Base-by-base conservation (phyloP, 2,797 vertebrate genomes). In the Rhadinocentrus ornatus region DNA sequence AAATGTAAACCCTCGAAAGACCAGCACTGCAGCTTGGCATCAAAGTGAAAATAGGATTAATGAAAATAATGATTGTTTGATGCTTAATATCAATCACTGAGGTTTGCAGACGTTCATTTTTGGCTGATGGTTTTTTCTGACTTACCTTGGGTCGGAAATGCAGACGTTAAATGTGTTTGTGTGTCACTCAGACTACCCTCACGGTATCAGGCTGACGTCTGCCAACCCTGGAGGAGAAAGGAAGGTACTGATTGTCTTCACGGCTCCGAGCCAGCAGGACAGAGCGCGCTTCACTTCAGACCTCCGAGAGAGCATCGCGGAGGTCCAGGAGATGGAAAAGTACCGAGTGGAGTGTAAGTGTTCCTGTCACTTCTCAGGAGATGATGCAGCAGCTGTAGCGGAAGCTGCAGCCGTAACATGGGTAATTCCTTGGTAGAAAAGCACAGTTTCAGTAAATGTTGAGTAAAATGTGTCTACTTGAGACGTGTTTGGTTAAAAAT, bases 321-420 rank as follows among this genome's bases (percentile, higher is more conserved):
- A 98, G 89, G 96, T 98, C 66, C 96, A 97, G 90, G 97, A 98
- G 87, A 98, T 98, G 97, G 97, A 97, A 93, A 98, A 97, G 82
- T 97, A 97, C 92, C 83, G 97, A 0, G 95, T 98, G 81, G 97
- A 98, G 88, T 96, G 97, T 98, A 82, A 96, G 96, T 95, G 32
- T 29, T 2, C 15, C 55, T 20, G 7, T 35, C 11, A 3, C 18
- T 20, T 24, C 27, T 6, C 18, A 18, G 13, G 5, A 20, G 6
- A 44, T 20, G 16, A 44, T 18, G 6, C 41, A 44, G 41, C 41
- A 20, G 41, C 41, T 46, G 44, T 46, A 46, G 18, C 15, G 44
- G 3, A 18, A 39, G 13, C 37, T 39, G 37, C 4, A 15, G 34
- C 10, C 34, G 10, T 34, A 34, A 34, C 10, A 11, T 9, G 9